These are phyloP conservation scores for Falco novaeseelandiae DNA, from an alignment of 2,797 vertebrate species.

Conservation along the genomic window DNA sequence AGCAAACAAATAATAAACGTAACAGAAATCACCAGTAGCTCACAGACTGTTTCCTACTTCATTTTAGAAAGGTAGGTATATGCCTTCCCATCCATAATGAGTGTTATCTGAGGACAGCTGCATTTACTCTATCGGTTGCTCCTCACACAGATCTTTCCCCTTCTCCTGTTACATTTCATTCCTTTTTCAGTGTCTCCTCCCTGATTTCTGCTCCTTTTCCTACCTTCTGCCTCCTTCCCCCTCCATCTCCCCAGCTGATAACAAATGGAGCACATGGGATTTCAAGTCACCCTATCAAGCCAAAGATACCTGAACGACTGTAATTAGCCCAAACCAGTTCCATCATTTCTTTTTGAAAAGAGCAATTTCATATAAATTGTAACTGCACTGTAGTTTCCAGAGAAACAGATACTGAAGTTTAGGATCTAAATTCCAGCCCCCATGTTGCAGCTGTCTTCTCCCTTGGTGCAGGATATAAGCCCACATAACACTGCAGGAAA, in stretches of 20 bases:
- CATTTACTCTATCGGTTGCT: not conserved
- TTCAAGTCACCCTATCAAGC: not conserved
- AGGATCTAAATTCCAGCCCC: not conserved
- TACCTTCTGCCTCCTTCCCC: not conserved
- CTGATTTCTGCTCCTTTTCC: not conserved
- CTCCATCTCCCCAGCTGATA: not conserved
- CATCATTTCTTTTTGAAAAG: not conserved
- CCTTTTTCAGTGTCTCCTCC: not conserved
- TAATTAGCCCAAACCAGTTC: not conserved
- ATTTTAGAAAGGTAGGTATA: not conserved
- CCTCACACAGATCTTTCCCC: not conserved
- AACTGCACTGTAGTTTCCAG: not conserved
- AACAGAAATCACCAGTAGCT: not conserved
- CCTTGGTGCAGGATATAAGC: not conserved
- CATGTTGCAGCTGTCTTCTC: not conserved
- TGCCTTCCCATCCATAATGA: accelerated
- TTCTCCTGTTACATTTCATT: not conserved
- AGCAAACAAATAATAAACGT: not conserved
- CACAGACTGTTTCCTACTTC: not conserved
- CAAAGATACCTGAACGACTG: not conserved
- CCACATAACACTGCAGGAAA: not conserved
- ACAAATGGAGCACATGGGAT: not conserved
- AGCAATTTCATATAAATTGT: not conserved
- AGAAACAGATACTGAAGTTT: not conserved
- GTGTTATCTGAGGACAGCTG: not conserved